Base-by-base conservation (phyloP, 1,140 invertebrate genomes). In the Lycorma delicatula region DNA sequence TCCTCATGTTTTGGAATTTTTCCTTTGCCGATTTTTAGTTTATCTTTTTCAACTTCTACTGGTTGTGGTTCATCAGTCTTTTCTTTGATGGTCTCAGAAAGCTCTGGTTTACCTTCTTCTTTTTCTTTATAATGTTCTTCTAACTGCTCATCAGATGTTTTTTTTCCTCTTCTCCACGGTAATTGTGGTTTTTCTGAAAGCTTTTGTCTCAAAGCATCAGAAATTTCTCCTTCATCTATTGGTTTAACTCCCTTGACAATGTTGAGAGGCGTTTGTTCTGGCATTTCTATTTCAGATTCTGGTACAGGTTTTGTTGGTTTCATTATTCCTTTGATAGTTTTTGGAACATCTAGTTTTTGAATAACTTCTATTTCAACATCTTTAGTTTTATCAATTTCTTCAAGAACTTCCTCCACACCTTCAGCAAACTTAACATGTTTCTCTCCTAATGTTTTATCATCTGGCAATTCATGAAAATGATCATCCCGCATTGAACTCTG, bases 11-110 rank as follows among this genome's bases (percentile, higher is more conserved):
- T 41, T 9, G 63, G 59, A 11, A 63, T 34, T 48, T 63, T 64
- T 54, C 64, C 61, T 60, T 68, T 66, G n/a, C 67, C 66, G 20
- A 67, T 58, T 22, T 67, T 66, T 11, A 63, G 53, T 55, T 70
- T 60, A 46, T 62, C 56, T 9, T 20, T 36, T 50, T 61, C 59
- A 58, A 77, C 71, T 20, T 51, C 48, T 49, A 25, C 16, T 31
- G 56, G 47, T 44, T 16, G 18, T 7, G 7, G 11, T 1, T 44
- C 41, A 44, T 44, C n/a, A 1, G 18, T 16, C 11, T 18, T 9
- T 44, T 1, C 23, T 44, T 12, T 7, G 6, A 18, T 7, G 7
- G 18, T 22, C 23, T 18, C 20, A 2, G 20, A 7, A 7, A 2
- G 13, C 36, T 44, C 41, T 16, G 18, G 41, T 11, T 16, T 1